Evolutionary conservation across 2,888 invertebrate genomes (phyloP).

Genomic region (Drosophila macrospina): DNA sequence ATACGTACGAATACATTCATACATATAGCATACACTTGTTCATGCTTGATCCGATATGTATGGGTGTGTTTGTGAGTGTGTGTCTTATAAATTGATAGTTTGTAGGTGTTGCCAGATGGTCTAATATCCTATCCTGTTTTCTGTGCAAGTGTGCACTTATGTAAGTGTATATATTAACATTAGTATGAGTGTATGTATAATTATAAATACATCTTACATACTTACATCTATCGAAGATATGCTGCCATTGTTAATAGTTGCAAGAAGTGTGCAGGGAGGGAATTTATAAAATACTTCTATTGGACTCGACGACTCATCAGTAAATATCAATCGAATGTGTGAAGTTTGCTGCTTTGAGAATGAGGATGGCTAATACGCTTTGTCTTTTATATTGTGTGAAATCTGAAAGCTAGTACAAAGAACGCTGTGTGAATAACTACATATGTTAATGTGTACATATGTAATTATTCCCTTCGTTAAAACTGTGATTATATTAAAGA

Average conservation of each 20-base stretch:
- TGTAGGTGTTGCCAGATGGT: neutral
- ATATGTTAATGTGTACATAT: too few relatives aligned
- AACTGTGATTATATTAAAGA: constrained; percentile 37
- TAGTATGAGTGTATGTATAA: neutral
- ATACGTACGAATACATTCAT: neutral
- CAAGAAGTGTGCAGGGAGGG: neutral
- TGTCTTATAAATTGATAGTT: neutral
- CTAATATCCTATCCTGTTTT: neutral
- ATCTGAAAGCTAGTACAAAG: constrained; percentile 1
- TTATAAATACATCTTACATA: neutral
- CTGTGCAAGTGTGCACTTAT: neutral
- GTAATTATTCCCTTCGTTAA: constrained; percentile 4
- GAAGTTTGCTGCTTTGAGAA: neutral
- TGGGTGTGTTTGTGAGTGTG: neutral
- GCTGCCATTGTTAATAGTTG: constrained; percentile 12
- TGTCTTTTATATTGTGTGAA: neutral
- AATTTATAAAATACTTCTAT: neutral
- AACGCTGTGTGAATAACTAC: neutral
- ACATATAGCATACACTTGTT: neutral
- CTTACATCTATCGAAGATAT: constrained; percentile 4
- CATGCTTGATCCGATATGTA: neutral
- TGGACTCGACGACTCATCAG: neutral
- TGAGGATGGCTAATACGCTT: neutral
- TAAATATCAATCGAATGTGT: neutral
- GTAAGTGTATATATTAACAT: neutral